phyloP scores from a whole-genome alignment of 2,113 vertebrate species.

The Mugil cephalus region DNA sequence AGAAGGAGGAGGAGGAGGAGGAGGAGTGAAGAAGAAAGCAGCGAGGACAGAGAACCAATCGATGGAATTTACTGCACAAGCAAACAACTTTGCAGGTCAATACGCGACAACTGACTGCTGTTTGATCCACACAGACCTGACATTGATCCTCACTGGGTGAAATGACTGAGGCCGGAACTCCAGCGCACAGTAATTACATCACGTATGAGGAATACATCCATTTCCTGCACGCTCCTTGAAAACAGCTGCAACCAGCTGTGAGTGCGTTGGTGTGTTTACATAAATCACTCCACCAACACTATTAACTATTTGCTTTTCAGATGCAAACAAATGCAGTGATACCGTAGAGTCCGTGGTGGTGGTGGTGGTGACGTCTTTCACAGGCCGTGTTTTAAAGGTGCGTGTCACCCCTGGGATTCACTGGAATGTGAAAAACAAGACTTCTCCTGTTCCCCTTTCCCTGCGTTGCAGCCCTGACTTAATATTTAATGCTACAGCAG shows the following conservation, averaged over 20 bases:
- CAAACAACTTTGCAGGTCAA: constrained; percentile 37
- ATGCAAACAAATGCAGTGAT: not conserved
- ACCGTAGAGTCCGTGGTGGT: not conserved
- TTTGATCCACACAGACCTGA: constrained; percentile 13
- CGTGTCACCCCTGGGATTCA: constrained; percentile 36
- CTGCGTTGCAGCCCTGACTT: not conserved
- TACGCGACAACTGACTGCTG: constrained; percentile 7
- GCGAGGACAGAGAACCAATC: not conserved
- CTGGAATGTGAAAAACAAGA: constrained; percentile 62
- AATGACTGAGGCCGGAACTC: constrained; percentile 3
- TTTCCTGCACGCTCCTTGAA: constrained; percentile 20
- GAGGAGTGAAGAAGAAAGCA: not conserved
- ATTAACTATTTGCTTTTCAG: no score
- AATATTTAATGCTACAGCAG: constrained; percentile 10
- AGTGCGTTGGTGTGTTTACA: not conserved
- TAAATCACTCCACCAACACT: no score
- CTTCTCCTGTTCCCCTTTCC: constrained; percentile 20
- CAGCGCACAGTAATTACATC: constrained; percentile 14
- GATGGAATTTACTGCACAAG: constrained; percentile 31
- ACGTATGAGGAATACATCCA: constrained; percentile 16
- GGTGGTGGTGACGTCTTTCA: constrained; percentile 12
- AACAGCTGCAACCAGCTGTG: constrained; percentile 8
- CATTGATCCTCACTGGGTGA: constrained; percentile 10
- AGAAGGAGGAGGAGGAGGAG: constrained; percentile 8
- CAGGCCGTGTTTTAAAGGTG: constrained; percentile 39